Percentiles rank a stretch among this genome's conserved stretches.
These are phyloP conservation scores for Drosophila serrata DNA, from an alignment of 1,140 invertebrate species.

Conservation along the genomic window DNA sequence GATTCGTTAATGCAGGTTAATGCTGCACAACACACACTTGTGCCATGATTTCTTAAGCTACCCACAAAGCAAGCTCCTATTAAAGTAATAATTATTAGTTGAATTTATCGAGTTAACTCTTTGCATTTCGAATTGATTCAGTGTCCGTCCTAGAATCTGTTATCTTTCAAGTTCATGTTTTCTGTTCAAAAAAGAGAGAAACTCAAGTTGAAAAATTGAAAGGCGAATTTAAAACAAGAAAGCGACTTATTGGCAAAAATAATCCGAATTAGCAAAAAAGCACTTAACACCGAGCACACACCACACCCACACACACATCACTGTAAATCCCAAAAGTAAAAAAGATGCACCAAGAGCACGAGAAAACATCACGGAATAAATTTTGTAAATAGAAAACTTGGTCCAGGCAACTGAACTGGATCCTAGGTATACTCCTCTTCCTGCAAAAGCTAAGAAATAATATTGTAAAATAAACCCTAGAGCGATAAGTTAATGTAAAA, in stretches of 20 bases:
- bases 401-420: constrained; percentile 19
- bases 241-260: constrained; percentile 50
- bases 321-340: constrained; percentile 65
- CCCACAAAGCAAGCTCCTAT: constrained; percentile 40
- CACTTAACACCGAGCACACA: too few relatives aligned
- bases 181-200: constrained; percentile 20
- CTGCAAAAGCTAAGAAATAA: constrained; percentile 48
- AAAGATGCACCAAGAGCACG: constrained; percentile 46
- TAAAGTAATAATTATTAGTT: constrained; percentile 54
- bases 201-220: constrained; percentile 33
- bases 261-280: constrained; percentile 44
- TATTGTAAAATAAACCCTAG: constrained; percentile 63
- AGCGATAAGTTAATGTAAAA: constrained; percentile 71
- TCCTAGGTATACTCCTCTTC: constrained; percentile 21
- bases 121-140: constrained; percentile 69
- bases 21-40: constrained; percentile 59
- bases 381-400: constrained; percentile 39
- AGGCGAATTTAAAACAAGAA: constrained; percentile 67
- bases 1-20: constrained; percentile 43
- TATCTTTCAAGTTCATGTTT: constrained; percentile 44
- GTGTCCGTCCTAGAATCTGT: constrained; percentile 77
- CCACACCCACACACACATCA: constrained; percentile 58
- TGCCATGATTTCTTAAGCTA: constrained; percentile 57
- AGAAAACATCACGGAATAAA: constrained; percentile 56
- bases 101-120: constrained; percentile 39